A percentile compares a stretch with the other conserved stretches of the same genome.
Evolutionary conservation across 53 echinoderm and acorn worm genomes (phyloP).

Genomic region (Antedon mediterranea): DNA sequence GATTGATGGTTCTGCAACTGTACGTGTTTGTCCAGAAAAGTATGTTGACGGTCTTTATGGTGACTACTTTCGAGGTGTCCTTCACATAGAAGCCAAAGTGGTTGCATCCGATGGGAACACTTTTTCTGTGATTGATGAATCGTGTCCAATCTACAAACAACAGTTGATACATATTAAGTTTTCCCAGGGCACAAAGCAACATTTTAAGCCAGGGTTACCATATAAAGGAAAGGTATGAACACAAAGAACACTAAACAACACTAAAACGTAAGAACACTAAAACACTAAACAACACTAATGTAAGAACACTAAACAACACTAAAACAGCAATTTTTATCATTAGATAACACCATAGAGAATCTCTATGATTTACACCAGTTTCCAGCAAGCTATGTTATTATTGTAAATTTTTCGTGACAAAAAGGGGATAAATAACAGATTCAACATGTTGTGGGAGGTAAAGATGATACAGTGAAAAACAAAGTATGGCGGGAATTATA

Average conservation of each 20-base stretch:
- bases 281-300: no score
- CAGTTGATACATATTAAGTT: constrained; percentile 64
- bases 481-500: background rate
- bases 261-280: no score
- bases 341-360: no score
- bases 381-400: no score
- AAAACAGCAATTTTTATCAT: no score
- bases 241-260: background rate
- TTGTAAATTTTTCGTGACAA: no score
- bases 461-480: background rate
- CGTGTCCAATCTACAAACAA: constrained; percentile 56
- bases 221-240: constrained; percentile 65
- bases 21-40: background rate
- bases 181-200: constrained; percentile 57
- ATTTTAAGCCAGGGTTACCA: constrained; percentile 89
- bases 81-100: constrained; percentile 85
- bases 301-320: no score
- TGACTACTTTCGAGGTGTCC: constrained; percentile 52
- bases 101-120: constrained; percentile 68
- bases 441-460: background rate
- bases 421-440: no score
- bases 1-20: constrained; percentile 56
- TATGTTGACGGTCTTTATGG: background rate
- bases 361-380: no score
- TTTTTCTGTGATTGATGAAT: constrained; percentile 74